Percentiles rank a stretch among this genome's conserved stretches.
These are phyloP conservation scores for Leucophenga varia DNA, from an alignment of 1,140 invertebrate genomes.

Conservation along the genomic window DNA sequence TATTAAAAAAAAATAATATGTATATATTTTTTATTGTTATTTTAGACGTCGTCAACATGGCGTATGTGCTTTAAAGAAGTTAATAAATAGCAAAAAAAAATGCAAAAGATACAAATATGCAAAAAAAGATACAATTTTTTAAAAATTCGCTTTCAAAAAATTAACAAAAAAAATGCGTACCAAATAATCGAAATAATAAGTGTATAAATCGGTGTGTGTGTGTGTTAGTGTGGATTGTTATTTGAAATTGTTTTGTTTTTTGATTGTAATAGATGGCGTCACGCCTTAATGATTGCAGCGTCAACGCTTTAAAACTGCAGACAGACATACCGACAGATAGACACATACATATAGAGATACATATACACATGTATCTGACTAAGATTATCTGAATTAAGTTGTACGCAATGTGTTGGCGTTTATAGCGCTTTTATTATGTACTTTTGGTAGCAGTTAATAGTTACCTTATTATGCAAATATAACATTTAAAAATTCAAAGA, in stretches of 20 bases:
- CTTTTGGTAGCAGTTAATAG: too few species aligned
- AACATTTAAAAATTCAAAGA: too few species aligned
- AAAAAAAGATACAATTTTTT: conserved; percentile 4
- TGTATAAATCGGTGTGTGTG: conserved; percentile 20
- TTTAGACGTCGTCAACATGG: conserved; percentile 23
- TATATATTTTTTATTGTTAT: conserved; percentile 26
- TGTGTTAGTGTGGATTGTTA: neutral
- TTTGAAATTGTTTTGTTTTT: conserved; percentile 26
- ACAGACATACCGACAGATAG: too few species aligned
- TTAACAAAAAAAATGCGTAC: too few species aligned
- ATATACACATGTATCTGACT: too few species aligned
- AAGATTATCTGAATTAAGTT: too few species aligned
- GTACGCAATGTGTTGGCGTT: too few species aligned
- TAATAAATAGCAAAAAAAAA: conserved; percentile 16
- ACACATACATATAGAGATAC: too few species aligned
- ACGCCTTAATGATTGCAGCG: conserved; percentile 44
- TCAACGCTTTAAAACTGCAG: conserved; percentile 14
- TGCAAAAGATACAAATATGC: conserved; percentile 10
- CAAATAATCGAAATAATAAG: conserved; percentile 28
- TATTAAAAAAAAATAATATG: conserved; percentile 29
- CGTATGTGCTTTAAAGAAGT: conserved; percentile 35
- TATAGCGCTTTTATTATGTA: too few species aligned
- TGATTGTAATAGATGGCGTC: conserved; percentile 23
- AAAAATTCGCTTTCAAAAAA: conserved; percentile 45
- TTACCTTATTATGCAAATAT: too few species aligned